phyloP scores from a whole-genome alignment of 1,140 invertebrate genomes.

The Lordiphosa collinella region DNA sequence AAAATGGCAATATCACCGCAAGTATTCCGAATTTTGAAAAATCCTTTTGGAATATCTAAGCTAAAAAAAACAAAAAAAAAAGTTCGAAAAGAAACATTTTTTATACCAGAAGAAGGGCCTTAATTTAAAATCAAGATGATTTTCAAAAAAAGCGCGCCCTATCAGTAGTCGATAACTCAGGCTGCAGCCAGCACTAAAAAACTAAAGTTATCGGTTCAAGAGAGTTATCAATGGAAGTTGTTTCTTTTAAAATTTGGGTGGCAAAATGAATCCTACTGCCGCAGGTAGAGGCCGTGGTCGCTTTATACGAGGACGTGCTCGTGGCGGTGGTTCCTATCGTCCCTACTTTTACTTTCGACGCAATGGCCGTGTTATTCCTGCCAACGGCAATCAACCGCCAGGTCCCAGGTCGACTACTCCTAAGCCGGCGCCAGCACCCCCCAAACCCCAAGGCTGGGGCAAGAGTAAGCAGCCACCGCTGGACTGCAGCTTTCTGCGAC shows the following conservation, averaged over 20 bases:
- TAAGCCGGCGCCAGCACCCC: neutral
- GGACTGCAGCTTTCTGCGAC: slow-evolving; percentile 47
- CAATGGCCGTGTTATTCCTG: slow-evolving; percentile 66
- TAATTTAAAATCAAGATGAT: too few species aligned
- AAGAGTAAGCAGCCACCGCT: slow-evolving; percentile 7
- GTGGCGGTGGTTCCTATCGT: slow-evolving; percentile 51
- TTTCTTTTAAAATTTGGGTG: neutral
- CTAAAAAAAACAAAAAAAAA: too few species aligned
- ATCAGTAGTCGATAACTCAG: neutral
- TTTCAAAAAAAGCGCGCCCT: neutral
- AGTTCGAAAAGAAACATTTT: too few species aligned
- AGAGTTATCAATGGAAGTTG: too few species aligned
- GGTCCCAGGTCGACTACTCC: neutral
- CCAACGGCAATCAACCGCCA: slow-evolving; percentile 30
- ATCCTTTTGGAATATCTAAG: too few species aligned
- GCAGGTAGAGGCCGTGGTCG: slow-evolving; percentile 23
- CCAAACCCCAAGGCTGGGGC: slow-evolving; percentile 41
- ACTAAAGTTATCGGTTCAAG: neutral
- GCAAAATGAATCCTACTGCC: slow-evolving; percentile 32
- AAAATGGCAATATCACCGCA: too few species aligned
- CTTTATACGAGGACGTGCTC: slow-evolving; percentile 53
- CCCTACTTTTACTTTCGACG: slow-evolving; percentile 72
- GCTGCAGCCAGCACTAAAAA: too few species aligned
- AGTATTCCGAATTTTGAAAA: too few species aligned
- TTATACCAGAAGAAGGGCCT: too few species aligned